These are phyloP conservation scores for Rhyacophila brunnea DNA, from an alignment of 1,140 invertebrate genomes.

Conservation along the genomic window DNA sequence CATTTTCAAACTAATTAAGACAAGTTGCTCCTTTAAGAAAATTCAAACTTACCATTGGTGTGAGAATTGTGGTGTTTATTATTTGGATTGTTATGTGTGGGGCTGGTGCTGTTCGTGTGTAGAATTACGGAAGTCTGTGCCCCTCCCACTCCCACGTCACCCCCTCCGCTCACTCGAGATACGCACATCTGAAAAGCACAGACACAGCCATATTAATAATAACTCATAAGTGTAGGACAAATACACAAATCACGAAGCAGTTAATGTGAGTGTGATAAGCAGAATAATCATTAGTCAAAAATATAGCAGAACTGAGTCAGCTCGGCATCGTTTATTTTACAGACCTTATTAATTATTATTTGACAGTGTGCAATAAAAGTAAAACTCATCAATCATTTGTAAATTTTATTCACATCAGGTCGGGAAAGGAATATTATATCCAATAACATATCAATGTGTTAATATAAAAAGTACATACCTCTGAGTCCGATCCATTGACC, in stretches of 20 bases:
- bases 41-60: constrained; percentile 41
- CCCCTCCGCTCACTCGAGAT: constrained; percentile 35
- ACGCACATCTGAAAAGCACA: constrained; percentile 39
- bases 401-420: too few species aligned
- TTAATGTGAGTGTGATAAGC: too few species aligned
- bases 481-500: constrained; percentile 81
- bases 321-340: too few species aligned
- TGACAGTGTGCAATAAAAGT: too few species aligned
- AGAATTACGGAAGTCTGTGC: constrained; percentile 47
- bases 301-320: too few species aligned
- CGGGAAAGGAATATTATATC: too few species aligned
- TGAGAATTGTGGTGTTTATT: constrained; percentile 30
- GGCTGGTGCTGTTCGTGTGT: constrained; percentile 40
- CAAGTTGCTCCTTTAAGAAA: not conserved
- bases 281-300: too few species aligned
- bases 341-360: too few species aligned
- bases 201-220: too few species aligned
- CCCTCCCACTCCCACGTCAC: constrained; percentile 38
- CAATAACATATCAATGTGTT: too few species aligned
- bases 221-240: not conserved
- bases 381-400: too few species aligned
- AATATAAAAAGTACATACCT: constrained; percentile 49
- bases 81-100: constrained; percentile 39
- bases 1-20: too few species aligned
- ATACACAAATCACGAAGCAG: not conserved